A percentile compares a stretch with the other conserved stretches of the same genome.
phyloP scores from a whole-genome alignment of 2,888 invertebrate species.

The Drosophila maculinotata region DNA sequence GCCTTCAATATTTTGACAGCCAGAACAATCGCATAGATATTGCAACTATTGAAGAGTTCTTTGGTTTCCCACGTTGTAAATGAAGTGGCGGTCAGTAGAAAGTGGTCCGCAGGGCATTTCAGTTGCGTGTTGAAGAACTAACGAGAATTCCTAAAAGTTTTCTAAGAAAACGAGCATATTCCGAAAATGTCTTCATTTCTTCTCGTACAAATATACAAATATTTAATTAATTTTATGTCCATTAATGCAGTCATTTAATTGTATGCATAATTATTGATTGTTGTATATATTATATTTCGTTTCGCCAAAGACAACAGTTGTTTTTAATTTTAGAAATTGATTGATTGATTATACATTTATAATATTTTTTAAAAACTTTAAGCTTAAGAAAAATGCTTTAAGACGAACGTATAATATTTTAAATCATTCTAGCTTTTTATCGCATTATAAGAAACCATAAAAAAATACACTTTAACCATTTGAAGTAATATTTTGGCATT shows the following conservation, averaged over 20 bases:
- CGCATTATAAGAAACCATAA: too few species aligned
- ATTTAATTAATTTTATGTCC: not conserved
- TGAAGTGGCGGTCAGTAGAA: constrained; percentile 42
- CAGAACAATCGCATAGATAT: constrained; percentile 68
- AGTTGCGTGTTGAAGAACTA: constrained; percentile 1
- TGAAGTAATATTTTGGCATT: not conserved
- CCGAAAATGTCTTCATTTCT: not conserved
- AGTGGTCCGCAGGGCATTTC: constrained; percentile 20
- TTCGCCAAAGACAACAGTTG: too few species aligned
- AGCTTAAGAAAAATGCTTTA: too few species aligned
- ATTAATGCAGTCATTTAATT: not conserved
- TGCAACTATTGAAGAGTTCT: constrained; percentile 43
- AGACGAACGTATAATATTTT: too few species aligned
- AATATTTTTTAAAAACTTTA: not conserved
- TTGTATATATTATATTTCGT: too few species aligned
- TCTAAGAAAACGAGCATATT: not conserved
- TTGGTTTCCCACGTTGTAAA: constrained; percentile 52
- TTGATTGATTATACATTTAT: not conserved
- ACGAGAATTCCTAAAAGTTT: constrained; percentile 2
- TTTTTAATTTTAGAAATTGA: too few species aligned
- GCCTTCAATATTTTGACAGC: constrained; percentile 73
- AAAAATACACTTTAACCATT: not conserved
- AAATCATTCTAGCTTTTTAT: too few species aligned
- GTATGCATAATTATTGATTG: too few species aligned
- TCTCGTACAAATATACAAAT: not conserved